Base-by-base conservation (phyloP, 2,113 vertebrate species). In the Vidua chalybeata region DNA sequence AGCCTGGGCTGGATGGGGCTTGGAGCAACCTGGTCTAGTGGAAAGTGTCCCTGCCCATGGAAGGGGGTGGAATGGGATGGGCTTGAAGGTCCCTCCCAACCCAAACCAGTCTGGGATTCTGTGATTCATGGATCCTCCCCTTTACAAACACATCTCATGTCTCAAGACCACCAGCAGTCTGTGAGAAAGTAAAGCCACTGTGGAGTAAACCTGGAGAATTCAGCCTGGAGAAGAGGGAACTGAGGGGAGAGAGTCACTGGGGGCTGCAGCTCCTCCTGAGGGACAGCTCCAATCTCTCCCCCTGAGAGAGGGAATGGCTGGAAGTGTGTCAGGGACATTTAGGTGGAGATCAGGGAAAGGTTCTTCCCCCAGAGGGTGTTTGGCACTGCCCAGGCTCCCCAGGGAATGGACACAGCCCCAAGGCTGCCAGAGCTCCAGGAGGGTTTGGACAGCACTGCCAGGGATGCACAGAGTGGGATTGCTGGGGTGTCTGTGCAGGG, bases 401-500 rank as follows among this genome's bases (percentile, higher is more conserved):
- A 39, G 9, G 39, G 46, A 11, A 37, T 21, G 23, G 33, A 0
- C 46, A 39, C 2, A 0, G 28, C 46, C 33, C 4, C 15, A 0
- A 30, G 37, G 45, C 45, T 73, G 10, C 31, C 77, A 81, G 45
- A 89, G 37, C 37, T 74, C 52, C 77, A 39, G 33, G 19, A 28
- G 23, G 0, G 3, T 45, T 67, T 52, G 46, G 33, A 39, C 3
- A 52, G 0, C 0, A 0, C 20, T 71, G 5, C 5, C 45, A 54
- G 41, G 13, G 8, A n/a, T 39, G 63, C 66, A 4, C 35, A 72
- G 33, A 24, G 11, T 52, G 78, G 9, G 28, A 68, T 14, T 45
- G 45, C 0, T 74, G 52, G 39, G 23, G n/a, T 30, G 39, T 39
- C 28, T 54, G 77, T 16, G 54, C 45, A 68, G 39, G 33, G 33